Evolutionary conservation across 2,113 vertebrate genomes (phyloP), one percentile per base, ranked within the genome.

Genomic region (Albula glossodonta): DNA sequence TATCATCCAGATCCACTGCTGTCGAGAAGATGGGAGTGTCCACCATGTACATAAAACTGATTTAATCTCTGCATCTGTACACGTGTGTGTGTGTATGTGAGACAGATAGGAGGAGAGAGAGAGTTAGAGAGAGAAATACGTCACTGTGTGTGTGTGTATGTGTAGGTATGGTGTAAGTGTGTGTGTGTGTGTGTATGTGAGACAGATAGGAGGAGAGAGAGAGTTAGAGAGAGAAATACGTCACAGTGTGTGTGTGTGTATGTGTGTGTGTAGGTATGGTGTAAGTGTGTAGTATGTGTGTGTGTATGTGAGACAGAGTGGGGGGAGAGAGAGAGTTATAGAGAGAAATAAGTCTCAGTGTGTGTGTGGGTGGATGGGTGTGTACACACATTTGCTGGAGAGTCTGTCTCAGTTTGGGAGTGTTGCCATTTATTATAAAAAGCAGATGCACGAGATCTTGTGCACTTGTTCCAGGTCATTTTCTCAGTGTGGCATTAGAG

Each of bases 361-460:
- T 79, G 63, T 82, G 48, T 77, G 52, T 78, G 60, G 81, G 82
- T 57, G 87, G 74, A 25, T 86, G 51, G 66, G 52, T 57, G 80
- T 84, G 70, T 70, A 57, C 56, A 80, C 70, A 56, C 80, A 82
- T 84, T 80, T 84, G 51, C 48, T 25, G 83, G 80, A 86, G 80
- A 50, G 70, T 51, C 80, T 82, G 51, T 88, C 80, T 80, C 51
- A 85, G 51, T 41, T 80, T 90, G 80, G 87, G 85, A 57, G 80
- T 88, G 80, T 81, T 85, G 88, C 78, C 89, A 85, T 89, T 87
- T 57, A 81, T 88, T 86, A 83, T 84, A 81, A 51, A 51, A 80
- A 80, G 84, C 88, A 91, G 88, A 87, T 91, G 87, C 85, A 70
- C 81, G 80, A 81, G 84, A 86, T 87, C 81, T 84, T 81, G 63